A percentile compares a stretch with the other conserved stretches of the same genome.
These are phyloP conservation scores for Priocnemis perturbator DNA, from an alignment of 2,888 invertebrate genomes.

Conservation along the genomic window DNA sequence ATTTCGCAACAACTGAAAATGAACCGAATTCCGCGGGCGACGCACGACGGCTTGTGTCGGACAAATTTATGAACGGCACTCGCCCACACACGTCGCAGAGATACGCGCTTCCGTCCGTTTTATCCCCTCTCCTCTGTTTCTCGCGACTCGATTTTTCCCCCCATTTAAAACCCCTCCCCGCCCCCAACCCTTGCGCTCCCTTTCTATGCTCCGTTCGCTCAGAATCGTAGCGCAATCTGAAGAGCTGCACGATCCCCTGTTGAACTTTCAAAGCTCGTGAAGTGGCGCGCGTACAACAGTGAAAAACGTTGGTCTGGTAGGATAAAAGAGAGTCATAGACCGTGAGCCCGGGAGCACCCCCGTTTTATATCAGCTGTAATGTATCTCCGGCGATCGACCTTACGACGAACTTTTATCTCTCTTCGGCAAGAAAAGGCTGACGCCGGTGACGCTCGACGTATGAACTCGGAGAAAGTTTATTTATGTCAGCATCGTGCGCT, in stretches of 20 bases:
- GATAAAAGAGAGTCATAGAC: slow-evolving; percentile 33
- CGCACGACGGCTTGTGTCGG: too few species aligned
- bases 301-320: slow-evolving; percentile 30
- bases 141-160: too few species aligned
- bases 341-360: slow-evolving; percentile 8
- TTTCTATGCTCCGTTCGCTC: not conserved
- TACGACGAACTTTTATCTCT: slow-evolving; percentile 33
- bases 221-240: not conserved
- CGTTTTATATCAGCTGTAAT: slow-evolving; percentile 37
- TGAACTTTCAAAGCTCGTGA: slow-evolving; percentile 19
- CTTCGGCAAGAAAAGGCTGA: slow-evolving; percentile 30
- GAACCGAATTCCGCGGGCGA: too few species aligned
- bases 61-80: too few species aligned
- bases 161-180: too few species aligned
- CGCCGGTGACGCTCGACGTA: slow-evolving; percentile 18
- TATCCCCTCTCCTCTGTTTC: too few species aligned
- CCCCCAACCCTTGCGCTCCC: too few species aligned
- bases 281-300: slow-evolving; percentile 4
- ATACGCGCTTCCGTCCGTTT: too few species aligned
- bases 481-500: slow-evolving; percentile 10
- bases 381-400: slow-evolving; percentile 26
- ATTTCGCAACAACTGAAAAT: too few species aligned
- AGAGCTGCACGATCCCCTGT: slow-evolving; percentile 7
- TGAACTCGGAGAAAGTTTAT: slow-evolving; percentile 28
- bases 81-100: too few species aligned